Base-by-base conservation (phyloP, 2,888 invertebrate genomes). In the Diarsia brunnea region DNA sequence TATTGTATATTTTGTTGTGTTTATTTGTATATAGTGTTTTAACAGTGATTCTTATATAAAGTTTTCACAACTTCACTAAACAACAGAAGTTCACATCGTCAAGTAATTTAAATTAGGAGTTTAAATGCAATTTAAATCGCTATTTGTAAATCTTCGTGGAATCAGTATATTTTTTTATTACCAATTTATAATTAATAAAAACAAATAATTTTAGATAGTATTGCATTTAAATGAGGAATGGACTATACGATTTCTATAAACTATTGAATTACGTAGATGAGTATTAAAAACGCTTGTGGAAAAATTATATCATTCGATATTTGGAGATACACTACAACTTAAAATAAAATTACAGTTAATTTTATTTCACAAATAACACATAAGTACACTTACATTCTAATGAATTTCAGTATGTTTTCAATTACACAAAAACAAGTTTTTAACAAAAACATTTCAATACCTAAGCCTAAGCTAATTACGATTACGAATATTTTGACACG, bases 1-100 rank as follows among this genome's bases (percentile, higher is more conserved):
- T 76, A 63, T 77, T 79, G 73, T 82, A 78, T 80, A 67, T 82
- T 74, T 68, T 69, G 19, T 12, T 73, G 61, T 73, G 66, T 74
- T 67, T 78, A 24, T 58, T 65, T 74, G 8, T 67, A 19, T 67
- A 69, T 72, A 55, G 84, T 83, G 84, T 55, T 31, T n/a, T 53
- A 31, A 66, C 61, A 84, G 84, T 83, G 82, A 11, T 53, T 31
- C 60, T 31, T 10, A 7, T 7, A 43, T n/a, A 12, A 47, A 19
- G 43, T 69, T 63, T 38, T 61, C 49, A 14, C 12, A 64, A 68
- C 51, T 58, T 12, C 38, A 61, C 19, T 24, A 19, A 47, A 53
- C 31, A 24, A 51, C 16, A 4, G 11, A 71, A 81, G 45, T 67
- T 64, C 4, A 8, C 0, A 31, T n/a, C 3, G 8, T 49, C 16